Conservation (phyloP, 53 echinoderm and acorn worm species). For the Pentamera pediparva region DNA sequence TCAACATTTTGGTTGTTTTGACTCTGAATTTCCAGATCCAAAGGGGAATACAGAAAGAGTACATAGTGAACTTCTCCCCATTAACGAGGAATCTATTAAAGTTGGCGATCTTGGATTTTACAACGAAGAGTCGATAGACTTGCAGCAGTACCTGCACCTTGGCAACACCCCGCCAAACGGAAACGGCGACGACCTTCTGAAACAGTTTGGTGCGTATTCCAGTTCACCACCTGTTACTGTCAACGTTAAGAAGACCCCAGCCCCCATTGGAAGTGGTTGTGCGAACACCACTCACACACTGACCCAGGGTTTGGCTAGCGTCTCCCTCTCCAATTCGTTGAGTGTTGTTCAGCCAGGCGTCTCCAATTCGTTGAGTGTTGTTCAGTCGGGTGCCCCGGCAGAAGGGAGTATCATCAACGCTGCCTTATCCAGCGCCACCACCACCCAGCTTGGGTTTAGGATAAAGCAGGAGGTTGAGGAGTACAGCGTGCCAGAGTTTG, state of each 20-base stretch:
- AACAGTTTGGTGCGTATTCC: constrained; percentile 30
- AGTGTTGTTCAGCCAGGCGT: no score
- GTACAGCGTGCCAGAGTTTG: constrained; percentile 17
- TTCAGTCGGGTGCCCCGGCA: no score
- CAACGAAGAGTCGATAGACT: constrained; percentile 32
- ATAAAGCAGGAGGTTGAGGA: constrained; percentile 29
- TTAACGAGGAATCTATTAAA: background rate
- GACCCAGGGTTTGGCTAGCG: background rate
- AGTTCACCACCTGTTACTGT: constrained; percentile 24
- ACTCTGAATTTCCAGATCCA: constrained; percentile 13
- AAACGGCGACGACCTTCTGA: constrained; percentile 23
- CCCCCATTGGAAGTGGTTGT: no score
- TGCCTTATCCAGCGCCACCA: background rate
- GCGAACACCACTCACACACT: background rate
- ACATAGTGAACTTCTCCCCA: no score
- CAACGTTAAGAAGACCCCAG: constrained; percentile 14
- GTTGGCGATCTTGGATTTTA: constrained; percentile 18
- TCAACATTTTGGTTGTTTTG: no score
- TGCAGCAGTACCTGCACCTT: constrained; percentile 22
- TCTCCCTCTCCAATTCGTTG: background rate
- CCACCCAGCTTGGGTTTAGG: constrained; percentile 16
- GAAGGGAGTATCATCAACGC: constrained; percentile 4
- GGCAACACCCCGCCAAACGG: constrained; percentile 27
- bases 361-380: background rate
- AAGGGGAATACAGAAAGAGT: background rate